Evolutionary conservation across 1,140 invertebrate genomes (phyloP), one percentile per base, ranked within the genome.

Genomic region (Hypsibius dujardini): DNA sequence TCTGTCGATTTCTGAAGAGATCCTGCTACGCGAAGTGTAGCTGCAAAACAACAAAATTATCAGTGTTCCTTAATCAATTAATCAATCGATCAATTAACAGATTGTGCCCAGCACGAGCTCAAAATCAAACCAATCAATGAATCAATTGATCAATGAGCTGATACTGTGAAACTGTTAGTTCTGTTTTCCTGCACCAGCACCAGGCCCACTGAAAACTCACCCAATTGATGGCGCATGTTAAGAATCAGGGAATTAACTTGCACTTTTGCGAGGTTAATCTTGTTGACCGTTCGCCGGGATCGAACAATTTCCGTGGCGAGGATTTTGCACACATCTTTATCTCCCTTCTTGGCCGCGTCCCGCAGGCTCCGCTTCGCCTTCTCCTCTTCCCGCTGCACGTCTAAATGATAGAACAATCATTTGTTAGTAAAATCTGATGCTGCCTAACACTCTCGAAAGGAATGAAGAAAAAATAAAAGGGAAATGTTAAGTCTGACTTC

Each of bases 181-280:
- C 28, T 28, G 28, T 28, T 28, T 28, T 28, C 28, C 28, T 28
- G 28, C 28, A 28, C 28, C 28, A 28, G 28, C 28, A 28, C 28
- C 28, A 28, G 28, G 0, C 28, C 28, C 28, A 28, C 28, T 28
- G 28, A 28, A 28, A 28, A 28, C 28, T 28, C 28, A 91, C 89
- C 87, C 74, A 98, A 80, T 79, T 98, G 95, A 80, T 97, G 93
- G 79, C 96, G 95, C 92, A 98, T 98, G 81, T 93, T 90, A 81
- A 97, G 84, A 72, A 92, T 88, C 15, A 98, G 87, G 1, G 95
- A 98, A 79, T 95, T 98, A 1, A 99, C 81, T 75, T 98, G 94
- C n/a, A 95, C 93, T 81, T 97, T 97, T 0, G 91, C 91, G 0
- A 90, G 89, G 77, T 95, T 88, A 72, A 98, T 88, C 81, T 94